Evolutionary conservation across 2,797 vertebrate species (phyloP), one percentile per base, ranked within the genome.

Genomic region (Mareca strepera): DNA sequence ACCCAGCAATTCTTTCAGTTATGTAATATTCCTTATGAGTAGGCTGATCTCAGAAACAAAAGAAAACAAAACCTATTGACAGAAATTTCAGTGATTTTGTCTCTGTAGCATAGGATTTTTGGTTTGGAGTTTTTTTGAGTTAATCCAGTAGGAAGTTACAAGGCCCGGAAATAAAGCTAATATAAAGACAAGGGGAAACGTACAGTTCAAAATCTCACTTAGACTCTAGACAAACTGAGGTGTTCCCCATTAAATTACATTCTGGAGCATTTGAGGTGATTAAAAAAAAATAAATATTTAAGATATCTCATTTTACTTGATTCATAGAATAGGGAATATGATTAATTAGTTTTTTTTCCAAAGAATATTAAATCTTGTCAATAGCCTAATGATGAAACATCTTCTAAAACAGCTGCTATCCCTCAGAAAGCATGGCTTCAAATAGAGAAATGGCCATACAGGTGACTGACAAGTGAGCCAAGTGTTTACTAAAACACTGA

Each of bases 371-470:
- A 44, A 25, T 76, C 46, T 59, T 83, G 55, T 63, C 50, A 82
- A 43, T 73, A 81, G 21, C 5, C 14, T 78, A 63, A 64, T 75
- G 78, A 68, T 56, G 52, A 85, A 60, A 4, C 17, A 60, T 64
- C 35, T 76, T 88, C 62, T 88, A 25, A 43, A 93, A 44, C 53
- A 93, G 83, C 77, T 90, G 66, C 70, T 86, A 16, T 64, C 50
- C 22, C 33, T 68, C 50, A 83, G 59, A 63, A 92, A 43, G 70
- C n/a, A 48, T 22, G 33, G 5, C 37, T 88, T 37, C 26, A 66
- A 62, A 76, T 17, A 66, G 17, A 69, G 29, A 82, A 88, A 46
- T 62, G 43, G 8, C 35, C 88, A 7, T 53, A 79, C 0, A 5
- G 41, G 41, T 59, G 81, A n/a, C 63, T 86, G 50, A 13, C 44